phyloP scores from a whole-genome alignment of 2,888 invertebrate species.

The Ennomos quercinarius region DNA sequence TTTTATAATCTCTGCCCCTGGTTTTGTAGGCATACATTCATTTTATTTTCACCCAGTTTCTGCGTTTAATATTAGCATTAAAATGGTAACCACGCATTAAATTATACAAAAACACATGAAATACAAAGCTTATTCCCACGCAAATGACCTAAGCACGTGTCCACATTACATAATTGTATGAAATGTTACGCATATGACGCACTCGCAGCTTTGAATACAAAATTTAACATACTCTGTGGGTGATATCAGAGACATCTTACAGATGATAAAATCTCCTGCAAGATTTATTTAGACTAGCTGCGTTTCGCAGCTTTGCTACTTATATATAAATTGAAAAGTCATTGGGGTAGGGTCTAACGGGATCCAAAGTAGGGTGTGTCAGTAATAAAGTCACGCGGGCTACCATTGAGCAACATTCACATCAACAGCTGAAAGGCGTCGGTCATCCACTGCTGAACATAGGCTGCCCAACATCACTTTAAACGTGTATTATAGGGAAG shows the following conservation, averaged over 20 bases:
- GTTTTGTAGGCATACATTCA: neutral
- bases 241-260: conserved; percentile 7
- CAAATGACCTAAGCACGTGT: conserved; percentile 48
- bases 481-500: no score
- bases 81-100: conserved; percentile 33
- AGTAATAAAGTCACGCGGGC: no score
- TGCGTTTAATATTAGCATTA: conserved; percentile 23
- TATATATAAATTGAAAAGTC: no score
- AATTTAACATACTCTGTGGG: conserved; percentile 18
- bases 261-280: neutral
- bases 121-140: conserved; percentile 44
- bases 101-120: conserved; percentile 38
- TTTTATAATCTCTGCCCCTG: no score
- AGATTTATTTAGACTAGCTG: no score
- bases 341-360: no score
- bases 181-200: conserved; percentile 30
- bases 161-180: conserved; percentile 51
- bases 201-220: conserved; percentile 33
- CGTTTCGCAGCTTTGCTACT: no score
- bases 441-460: no score
- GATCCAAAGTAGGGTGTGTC: no score
- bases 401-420: no score
- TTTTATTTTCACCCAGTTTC: conserved; percentile 27
- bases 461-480: no score
- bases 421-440: no score